These are phyloP conservation scores for Amphibalanus amphitrite DNA, from an alignment of 1,140 invertebrate genomes.

Conservation along the genomic window DNA sequence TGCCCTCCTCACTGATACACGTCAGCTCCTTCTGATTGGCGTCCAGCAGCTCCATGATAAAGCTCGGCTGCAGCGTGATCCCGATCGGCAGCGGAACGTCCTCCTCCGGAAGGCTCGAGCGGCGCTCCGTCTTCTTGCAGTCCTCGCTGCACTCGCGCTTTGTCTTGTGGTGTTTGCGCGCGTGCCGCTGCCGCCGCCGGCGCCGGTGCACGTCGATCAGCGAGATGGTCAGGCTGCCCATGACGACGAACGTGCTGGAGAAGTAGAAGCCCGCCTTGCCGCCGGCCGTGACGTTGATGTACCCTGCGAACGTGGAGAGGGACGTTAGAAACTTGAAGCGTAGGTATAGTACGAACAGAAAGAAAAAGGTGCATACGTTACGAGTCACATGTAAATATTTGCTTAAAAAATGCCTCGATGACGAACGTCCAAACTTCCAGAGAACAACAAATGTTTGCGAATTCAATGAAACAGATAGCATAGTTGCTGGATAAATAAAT, in stretches of 20 bases:
- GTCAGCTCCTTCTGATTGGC: neutral
- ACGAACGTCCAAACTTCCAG: no score
- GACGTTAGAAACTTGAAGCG: neutral
- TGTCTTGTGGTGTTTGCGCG: constrained; percentile 11
- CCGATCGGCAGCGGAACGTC: neutral
- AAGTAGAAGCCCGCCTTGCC: constrained; percentile 62
- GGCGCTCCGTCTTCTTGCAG: neutral
- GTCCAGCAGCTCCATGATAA: constrained; percentile 2
- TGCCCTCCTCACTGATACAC: neutral
- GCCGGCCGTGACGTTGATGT: constrained; percentile 53
- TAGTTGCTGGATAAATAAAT: no score
- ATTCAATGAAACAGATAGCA: no score
- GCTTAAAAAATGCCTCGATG: no score
- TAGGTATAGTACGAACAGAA: no score
- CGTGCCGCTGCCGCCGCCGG: constrained; percentile 3
- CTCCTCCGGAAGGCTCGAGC: neutral
- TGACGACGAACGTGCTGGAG: constrained; percentile 52
- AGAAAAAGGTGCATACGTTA: no score
- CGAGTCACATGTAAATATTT: no score
- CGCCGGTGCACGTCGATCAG: neutral
- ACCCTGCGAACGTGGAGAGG: constrained; percentile 35
- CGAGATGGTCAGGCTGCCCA: constrained; percentile 43
- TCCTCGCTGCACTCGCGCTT: constrained; percentile 6
- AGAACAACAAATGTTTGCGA: no score
- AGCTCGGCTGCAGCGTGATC: neutral